phyloP scores from a whole-genome alignment of 37 sponge, comb jelly and placozoan genomes.

The Eunapius fragilis region DNA sequence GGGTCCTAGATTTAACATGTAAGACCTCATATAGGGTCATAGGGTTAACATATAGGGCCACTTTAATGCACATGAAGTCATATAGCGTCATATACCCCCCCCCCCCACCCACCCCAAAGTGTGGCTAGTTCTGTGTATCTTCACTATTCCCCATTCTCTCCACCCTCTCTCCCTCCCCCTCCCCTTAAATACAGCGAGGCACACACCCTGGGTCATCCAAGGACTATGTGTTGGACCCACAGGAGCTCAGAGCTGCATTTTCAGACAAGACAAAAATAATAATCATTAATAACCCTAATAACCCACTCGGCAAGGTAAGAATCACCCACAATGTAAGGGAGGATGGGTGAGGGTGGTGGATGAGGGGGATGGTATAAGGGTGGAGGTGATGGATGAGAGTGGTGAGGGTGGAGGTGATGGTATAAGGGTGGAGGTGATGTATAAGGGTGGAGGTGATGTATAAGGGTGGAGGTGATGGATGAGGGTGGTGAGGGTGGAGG shows the following conservation, averaged over 20 bases:
- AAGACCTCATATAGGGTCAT: too few relatives aligned
- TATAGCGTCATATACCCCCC: too few relatives aligned
- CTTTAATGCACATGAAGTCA: too few relatives aligned
- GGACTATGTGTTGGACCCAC: constrained; percentile 82
- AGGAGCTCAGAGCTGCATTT: constrained; percentile 86
- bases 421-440: background rate
- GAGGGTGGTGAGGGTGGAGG: background rate
- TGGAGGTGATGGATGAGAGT: background rate
- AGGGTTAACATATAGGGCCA: too few relatives aligned
- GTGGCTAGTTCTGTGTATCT: too few relatives aligned
- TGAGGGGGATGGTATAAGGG: background rate
- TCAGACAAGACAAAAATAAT: constrained; percentile 85
- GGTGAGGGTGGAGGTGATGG: too few relatives aligned
- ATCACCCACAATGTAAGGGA: background rate
- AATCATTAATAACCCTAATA: constrained; percentile 93
- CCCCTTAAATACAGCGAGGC: constrained; percentile 32
- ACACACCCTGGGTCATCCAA: constrained; percentile 49
- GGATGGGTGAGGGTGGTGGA: background rate
- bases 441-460: too few relatives aligned
- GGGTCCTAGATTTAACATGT: too few relatives aligned
- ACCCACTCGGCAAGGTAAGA: constrained; percentile 90
- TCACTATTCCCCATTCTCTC: too few relatives aligned
- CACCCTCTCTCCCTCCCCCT: too few relatives aligned
- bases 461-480: background rate
- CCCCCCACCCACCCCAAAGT: too few relatives aligned